Evolutionary conservation across 2,888 invertebrate species (phyloP), one percentile per base, ranked within the genome.

Genomic region (Oscheius sp.): DNA sequence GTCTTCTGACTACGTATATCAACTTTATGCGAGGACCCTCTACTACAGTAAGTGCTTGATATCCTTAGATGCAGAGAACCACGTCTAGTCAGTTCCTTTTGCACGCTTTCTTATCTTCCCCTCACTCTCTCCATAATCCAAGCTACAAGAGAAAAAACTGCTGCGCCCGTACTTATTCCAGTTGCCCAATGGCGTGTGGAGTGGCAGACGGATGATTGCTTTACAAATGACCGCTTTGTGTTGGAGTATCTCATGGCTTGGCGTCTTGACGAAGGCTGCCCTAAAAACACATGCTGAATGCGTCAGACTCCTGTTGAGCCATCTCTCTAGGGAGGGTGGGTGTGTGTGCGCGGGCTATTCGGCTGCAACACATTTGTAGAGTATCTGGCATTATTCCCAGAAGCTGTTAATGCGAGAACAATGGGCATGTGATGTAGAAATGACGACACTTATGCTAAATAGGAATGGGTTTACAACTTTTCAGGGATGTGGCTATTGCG

Each of bases 401-500:
- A 50, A 21, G 65, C 42, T 53, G 59, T 60, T 60, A 65, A 50
- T 65, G 50, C 48, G 29, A 21, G 53, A 32, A 55, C 53, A 68
- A 68, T 68, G 55, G 55, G 55, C 35, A n/a, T 35, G 55, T 63
- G 63, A 63, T 63, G 48, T 13, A 60, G 35, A 60, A 13, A 60
- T 60, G 32, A 37, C 60, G 35, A 60, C 48, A 63, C 63, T 63
- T 63, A 48, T 42, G 29, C 48, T 63, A 63, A 63, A 47, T 9
- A 7, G 35, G 29, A 47, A 63, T 63, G 47, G 63, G 9, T 48
- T 63, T 63, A 63, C 63, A 63, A 63, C 47, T 1, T 66, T 70
- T 73, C 21, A 81, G 81, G 79, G 76, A 47, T 83, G 84, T 72
- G 76, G 74, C 11, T 84, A 80, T 57, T 84, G 84, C 37, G 81